Conservation (phyloP, 2,888 invertebrate genomes). For the Chaitophorus viminalis region DNA sequence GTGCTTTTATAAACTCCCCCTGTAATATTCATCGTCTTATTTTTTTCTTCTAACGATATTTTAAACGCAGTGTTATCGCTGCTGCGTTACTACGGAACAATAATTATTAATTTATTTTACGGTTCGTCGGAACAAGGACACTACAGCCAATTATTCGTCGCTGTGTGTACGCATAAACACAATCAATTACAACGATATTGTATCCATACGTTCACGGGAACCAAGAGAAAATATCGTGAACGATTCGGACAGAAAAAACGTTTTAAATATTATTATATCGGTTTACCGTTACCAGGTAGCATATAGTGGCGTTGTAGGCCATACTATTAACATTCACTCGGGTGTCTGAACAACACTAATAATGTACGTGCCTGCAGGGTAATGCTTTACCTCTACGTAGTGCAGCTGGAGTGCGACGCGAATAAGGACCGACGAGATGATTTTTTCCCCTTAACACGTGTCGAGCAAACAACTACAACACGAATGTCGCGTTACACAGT, state of each 20-base stretch:
- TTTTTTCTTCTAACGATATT: too few relatives aligned
- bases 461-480: neutral
- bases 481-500: neutral
- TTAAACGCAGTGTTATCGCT: too few relatives aligned
- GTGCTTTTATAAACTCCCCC: too few relatives aligned
- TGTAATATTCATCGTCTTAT: too few relatives aligned
- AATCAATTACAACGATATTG: too few relatives aligned
- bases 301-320: neutral
- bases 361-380: neutral
- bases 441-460: neutral
- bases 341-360: neutral
- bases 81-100: too few relatives aligned
- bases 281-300: neutral
- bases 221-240: too few relatives aligned
- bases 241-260: neutral
- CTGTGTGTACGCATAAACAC: too few relatives aligned
- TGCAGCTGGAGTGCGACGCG: neutral
- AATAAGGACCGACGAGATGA: neutral
- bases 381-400: neutral
- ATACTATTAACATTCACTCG: neutral
- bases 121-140: too few relatives aligned
- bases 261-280: neutral
- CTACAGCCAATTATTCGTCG: too few relatives aligned
- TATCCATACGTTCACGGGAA: too few relatives aligned
- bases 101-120: too few relatives aligned